Evolutionary conservation across 2,797 vertebrate species (phyloP), one percentile per base, ranked within the genome.

Genomic region (Micropoecilia bifurca): DNA sequence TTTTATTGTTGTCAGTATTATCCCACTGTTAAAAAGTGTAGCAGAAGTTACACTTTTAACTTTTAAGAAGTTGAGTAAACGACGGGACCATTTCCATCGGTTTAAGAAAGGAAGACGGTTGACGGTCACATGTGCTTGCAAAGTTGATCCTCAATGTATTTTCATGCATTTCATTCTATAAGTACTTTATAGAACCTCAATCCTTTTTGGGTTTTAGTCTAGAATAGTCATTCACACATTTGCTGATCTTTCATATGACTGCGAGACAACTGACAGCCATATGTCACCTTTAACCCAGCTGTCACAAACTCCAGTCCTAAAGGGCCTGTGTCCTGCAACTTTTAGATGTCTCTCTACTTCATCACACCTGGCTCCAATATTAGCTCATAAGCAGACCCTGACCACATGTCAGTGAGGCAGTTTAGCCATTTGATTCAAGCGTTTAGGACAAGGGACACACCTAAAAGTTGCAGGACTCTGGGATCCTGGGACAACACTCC

Each of bases 1-100:
- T 80, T 89, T 88, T 78, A 69, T 71, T 80, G 69, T 46, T 74
- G 74, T 41, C 61, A 48, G 45, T 46, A 74, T 73, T 78, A 45
- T 57, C 22, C 55, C 73, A 53, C 53, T 55, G 69, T 73, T 63
- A 71, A 45, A 45, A 76, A 76, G n/a, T 73, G 59, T 48, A 73
- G 66, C 47, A 57, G 72, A 59, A 76, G 68, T 57, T 63, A 43
- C 57, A 47, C 55, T 61, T 75, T 47, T 28, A 45, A 18, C 53
- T 9, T 9, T 22, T 22, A 22, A 75, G 74, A 39, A 9, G 36
- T 30, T 43, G 50, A 55, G 47, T n/a, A 33, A 68, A 73, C 28
- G 41, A 74, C 59, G 57, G 39, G 20, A 16, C 22, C 20, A 45
- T 63, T 77, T 80, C 76, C 50, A 76, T 85, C 22, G 47, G 71